Base-by-base conservation (phyloP, 2,888 invertebrate genomes). In the Andrena dorsata region DNA sequence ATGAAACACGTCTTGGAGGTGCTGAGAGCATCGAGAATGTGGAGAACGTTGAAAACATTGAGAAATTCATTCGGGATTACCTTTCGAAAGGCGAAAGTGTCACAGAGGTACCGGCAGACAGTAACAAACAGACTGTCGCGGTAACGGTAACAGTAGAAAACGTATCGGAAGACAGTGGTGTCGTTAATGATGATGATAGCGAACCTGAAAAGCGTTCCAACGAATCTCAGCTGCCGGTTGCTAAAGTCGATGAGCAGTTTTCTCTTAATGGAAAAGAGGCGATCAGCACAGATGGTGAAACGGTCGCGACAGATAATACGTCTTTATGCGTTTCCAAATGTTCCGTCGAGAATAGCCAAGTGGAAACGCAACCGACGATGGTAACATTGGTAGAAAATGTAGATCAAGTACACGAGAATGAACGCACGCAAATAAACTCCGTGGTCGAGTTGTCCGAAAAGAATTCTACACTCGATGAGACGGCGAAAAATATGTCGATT, bases 1-100 rank as follows among this genome's bases (percentile, higher is more conserved):
- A 20, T 2, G 2, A 63, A 0, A 32, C 23, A 53, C 13, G 5
- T 13, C 8, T 10, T 0, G 69, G 63, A 41, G 51, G 13, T 4
- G 0, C n/a, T 0, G 35, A 47, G 30, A 47, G 10, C 4, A 60
- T 35, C 26, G 74, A 74, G 16, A 71, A 47, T 2, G n/a, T 66
- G 2, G 80, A 80, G 23, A 77, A 80, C 1, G n/a, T 77, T 3
- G 80, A 80, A 2, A 72, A 80, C 2, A 77, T 80, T 51, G 72
- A 80, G 20, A 78, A 73, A 20, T 82, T 51, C 26, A 75, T 80
- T 70, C 76, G 60, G 20, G 49, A 65, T 41, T 65, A 16, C 13
- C n/a, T 10, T n/a, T 41, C 28, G 1, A 13, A 26, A 2, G n/a
- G 63, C 4, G 2, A 23, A 58, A 60, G 20, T 4, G 10, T 13